These are phyloP conservation scores for Phalacrocorax aristotelis DNA, from an alignment of 2,113 vertebrate genomes.

Conservation along the genomic window DNA sequence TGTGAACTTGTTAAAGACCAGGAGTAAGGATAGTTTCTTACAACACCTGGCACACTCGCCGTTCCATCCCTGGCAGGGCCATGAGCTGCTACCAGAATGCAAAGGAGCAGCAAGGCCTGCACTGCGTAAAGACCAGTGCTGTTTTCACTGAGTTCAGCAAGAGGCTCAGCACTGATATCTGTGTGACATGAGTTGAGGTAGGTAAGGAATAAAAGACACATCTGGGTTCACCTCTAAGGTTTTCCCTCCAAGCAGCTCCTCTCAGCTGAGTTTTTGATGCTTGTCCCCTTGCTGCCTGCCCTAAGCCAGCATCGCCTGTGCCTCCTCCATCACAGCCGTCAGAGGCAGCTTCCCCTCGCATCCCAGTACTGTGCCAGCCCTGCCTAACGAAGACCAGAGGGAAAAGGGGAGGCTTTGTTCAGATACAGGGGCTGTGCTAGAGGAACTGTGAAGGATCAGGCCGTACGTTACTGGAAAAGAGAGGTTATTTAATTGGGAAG, in stretches of 20 bases:
- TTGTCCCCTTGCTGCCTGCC: not conserved
- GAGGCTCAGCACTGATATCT: not conserved
- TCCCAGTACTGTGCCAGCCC: not conserved
- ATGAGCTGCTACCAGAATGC: not conserved
- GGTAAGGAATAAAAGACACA: not conserved
- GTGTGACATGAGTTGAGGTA: not conserved
- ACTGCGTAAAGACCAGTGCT: not conserved
- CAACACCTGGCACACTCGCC: not conserved
- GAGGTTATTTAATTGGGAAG: not conserved
- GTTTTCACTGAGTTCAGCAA: not conserved
- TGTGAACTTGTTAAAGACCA: not conserved
- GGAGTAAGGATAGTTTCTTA: not conserved
- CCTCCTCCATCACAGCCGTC: too few relatives aligned
- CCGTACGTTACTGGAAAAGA: not conserved
- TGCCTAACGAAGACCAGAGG: not conserved
- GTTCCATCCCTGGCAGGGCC: not conserved
- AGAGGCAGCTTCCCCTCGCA: not conserved
- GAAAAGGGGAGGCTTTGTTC: not conserved
- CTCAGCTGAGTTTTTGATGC: not conserved
- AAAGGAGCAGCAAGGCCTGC: not conserved
- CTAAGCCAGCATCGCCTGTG: not conserved
- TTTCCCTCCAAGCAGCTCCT: not conserved
- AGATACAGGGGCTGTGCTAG: not conserved
- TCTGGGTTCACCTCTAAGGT: not conserved
- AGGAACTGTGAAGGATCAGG: not conserved